A percentile compares a stretch with the other conserved stretches of the same genome.
phyloP scores from a whole-genome alignment of 2,797 vertebrate genomes.

The Gephyroberyx darwinii region DNA sequence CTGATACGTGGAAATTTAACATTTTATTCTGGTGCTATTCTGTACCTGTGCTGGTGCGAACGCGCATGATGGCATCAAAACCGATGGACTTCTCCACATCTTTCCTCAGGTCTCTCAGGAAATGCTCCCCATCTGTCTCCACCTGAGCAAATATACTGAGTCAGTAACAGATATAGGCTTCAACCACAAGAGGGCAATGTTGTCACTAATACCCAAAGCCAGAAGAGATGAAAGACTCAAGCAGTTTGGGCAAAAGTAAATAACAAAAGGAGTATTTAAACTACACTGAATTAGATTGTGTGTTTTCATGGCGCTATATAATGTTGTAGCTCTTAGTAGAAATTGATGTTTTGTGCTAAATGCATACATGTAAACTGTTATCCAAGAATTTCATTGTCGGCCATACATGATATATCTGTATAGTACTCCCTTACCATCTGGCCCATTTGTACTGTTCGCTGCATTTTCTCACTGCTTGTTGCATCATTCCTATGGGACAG shows the following conservation, averaged over 20 bases:
- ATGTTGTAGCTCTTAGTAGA: not conserved
- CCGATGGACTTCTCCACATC: constrained; percentile 89
- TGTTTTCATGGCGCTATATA: constrained; percentile 1
- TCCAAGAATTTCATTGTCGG: not conserved
- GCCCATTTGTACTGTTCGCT: constrained; percentile 7
- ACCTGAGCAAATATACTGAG: constrained; percentile 75
- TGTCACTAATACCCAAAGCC: constrained; percentile 7
- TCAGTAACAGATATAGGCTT: not conserved
- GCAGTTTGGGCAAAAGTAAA: constrained; percentile 9
- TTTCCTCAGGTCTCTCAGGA: constrained; percentile 90
- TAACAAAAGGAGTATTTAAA: not conserved
- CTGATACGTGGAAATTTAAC: no score
- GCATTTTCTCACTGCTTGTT: constrained; percentile 29
- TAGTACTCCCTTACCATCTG: not conserved
- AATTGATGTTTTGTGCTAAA: not conserved
- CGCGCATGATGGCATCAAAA: constrained; percentile 96
- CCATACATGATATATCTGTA: not conserved
- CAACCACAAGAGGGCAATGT: constrained; percentile 73
- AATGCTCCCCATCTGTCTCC: constrained; percentile 86
- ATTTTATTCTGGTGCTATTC: rapidly evolving
- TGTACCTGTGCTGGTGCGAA: constrained; percentile 95
- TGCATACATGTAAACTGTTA: not conserved
- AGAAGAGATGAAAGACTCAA: not conserved
- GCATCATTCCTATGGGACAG: constrained; percentile 37
- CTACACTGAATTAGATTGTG: not conserved